Base-by-base conservation (phyloP, 2,797 vertebrate genomes). In the Sebastes taczanowskii region DNA sequence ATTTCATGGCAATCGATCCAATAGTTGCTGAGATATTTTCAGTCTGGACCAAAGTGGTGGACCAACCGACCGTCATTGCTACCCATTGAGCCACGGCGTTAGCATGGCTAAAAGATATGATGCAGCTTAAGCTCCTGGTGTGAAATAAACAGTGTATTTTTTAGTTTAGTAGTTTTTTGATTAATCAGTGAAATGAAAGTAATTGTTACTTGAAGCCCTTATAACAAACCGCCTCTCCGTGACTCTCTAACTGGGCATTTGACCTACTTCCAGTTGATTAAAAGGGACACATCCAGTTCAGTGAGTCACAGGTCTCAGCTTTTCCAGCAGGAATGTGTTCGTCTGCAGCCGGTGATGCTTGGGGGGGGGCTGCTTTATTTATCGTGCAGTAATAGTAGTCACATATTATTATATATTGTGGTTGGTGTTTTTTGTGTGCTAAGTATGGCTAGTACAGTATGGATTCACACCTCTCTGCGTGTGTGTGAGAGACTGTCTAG, bases 261-360 rank as follows among this genome's bases (percentile, higher is more conserved):
- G 90, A 91, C 91, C 92, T 89, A 92, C 89, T 90, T 93, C 82
- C 71, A 82, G 70, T 80, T 81, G 73, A 89, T 89, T 88, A 81
- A 85, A 88, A 89, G 65, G 63, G 86, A 84, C 90, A 81, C 74
- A 71, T 92, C 70, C 70, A 86, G 86, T 89, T 84, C 78, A 80
- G 55, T 72, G 72, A 88, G 46, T 81, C 74, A 83, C 53, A 74
- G 62, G 52, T 80, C 78, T 78, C 52, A 49, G 74, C 59, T 71
- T 87, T 71, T 82, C 63, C 81, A 78, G 60, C 71, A 82, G 69
- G 55, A 81, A 65, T 75, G 42, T 86, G 59, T 82, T 75, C 29
- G 27, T 74, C 11, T 82, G 56, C 64, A 70, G 72, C 49, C 38
- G 2, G 5, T 63, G 14, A 27, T 20, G 62, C 77, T 74, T 16